Evolutionary conservation across 2,888 invertebrate genomes (phyloP).

Genomic region (Crossocerus cetratus): DNA sequence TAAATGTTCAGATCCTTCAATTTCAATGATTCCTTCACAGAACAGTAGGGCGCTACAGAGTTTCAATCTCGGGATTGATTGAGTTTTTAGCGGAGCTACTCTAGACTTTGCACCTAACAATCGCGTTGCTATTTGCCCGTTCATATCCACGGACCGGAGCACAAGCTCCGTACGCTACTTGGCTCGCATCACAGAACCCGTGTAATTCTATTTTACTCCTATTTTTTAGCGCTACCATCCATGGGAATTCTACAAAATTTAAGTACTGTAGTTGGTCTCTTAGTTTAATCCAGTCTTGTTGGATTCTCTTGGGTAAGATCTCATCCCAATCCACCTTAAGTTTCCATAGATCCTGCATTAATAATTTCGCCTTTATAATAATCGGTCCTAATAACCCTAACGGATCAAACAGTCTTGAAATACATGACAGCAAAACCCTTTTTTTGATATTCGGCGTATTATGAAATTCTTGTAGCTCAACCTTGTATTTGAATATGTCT

Average conservation of each 20-base stretch:
- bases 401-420: background rate
- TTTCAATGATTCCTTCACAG: too few relatives aligned
- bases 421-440: too few relatives aligned
- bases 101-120: background rate
- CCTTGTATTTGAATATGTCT: too few relatives aligned
- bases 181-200: conserved; percentile 18
- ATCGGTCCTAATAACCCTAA: conserved; percentile 6
- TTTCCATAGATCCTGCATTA: background rate
- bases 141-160: background rate
- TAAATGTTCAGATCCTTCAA: too few relatives aligned
- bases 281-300: background rate
- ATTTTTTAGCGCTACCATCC: background rate
- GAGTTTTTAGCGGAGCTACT: conserved; percentile 5
- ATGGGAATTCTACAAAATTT: background rate
- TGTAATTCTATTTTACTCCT: background rate
- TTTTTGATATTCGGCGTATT: too few relatives aligned
- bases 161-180: conserved; percentile 11
- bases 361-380: background rate
- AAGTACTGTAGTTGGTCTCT: background rate
- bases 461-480: too few relatives aligned
- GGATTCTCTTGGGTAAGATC: background rate
- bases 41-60: conserved; percentile 10
- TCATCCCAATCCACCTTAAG: background rate
- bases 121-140: background rate
- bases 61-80: conserved; percentile 3